A percentile compares a stretch with the other conserved stretches of the same genome.
These are phyloP conservation scores for Xiphorhynchus erythropygius DNA, from an alignment of 2,797 vertebrate genomes.

Conservation along the genomic window DNA sequence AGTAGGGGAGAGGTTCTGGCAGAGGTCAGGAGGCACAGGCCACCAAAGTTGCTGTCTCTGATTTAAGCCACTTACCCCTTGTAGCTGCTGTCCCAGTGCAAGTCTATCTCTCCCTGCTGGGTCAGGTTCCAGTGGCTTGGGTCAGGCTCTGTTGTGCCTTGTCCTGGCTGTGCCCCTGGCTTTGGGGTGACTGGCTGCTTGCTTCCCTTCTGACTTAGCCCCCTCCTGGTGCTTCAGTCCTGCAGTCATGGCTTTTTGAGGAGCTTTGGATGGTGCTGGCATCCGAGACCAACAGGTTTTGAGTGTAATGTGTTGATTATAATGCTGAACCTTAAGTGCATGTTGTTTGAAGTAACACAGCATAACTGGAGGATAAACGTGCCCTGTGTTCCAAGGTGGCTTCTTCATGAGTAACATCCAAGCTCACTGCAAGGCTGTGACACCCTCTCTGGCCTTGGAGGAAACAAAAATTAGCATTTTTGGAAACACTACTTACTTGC, in stretches of 20 bases:
- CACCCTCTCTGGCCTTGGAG: not conserved
- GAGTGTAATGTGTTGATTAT: not conserved
- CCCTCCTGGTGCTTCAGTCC: not conserved
- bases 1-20: not conserved
- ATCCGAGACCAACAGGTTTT: not conserved
- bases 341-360: not conserved
- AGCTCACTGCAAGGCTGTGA: not conserved
- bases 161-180: not conserved
- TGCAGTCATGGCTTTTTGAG: rapidly evolving
- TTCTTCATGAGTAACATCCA: not conserved
- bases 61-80: not conserved
- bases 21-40: not conserved
- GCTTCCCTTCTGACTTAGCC: not conserved
- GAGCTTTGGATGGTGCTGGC: not conserved
- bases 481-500: not conserved
- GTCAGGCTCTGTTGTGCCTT: not conserved
- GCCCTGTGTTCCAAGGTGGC: not conserved
- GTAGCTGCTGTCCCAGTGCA: not conserved
- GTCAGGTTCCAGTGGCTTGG: not conserved
- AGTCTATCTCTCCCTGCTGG: rapidly evolving
- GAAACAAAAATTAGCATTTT: not conserved
- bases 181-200: not conserved
- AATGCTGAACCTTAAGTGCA: not conserved
- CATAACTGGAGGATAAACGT: rapidly evolving
- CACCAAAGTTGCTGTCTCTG: not conserved